Conservation (phyloP, 2,888 invertebrate genomes). For the Hedychridium roseum region DNA sequence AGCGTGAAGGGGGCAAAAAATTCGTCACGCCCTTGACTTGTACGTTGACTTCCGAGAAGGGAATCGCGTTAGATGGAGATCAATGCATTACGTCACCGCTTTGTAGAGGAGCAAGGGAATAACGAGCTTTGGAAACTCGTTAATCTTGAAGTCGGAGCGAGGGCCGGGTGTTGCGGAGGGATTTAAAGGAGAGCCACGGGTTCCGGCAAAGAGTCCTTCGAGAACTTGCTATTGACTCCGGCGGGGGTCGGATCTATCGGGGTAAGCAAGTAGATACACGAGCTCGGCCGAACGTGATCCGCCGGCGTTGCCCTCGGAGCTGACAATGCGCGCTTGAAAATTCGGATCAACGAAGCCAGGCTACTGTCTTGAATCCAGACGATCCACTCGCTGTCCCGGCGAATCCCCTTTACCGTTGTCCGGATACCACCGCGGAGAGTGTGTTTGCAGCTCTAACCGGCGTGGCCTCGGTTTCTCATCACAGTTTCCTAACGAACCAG, state of each 20-base stretch:
- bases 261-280: conserved; percentile 3
- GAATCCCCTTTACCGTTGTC: neutral
- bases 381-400: too few relatives aligned
- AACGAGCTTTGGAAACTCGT: too few relatives aligned
- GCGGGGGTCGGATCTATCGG: conserved; percentile 14
- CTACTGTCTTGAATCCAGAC: too few relatives aligned
- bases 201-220: conserved; percentile 29
- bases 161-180: conserved; percentile 12
- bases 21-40: too few relatives aligned
- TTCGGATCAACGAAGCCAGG: too few relatives aligned
- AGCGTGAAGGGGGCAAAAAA: too few relatives aligned
- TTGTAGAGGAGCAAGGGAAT: too few relatives aligned
- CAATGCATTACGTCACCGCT: too few relatives aligned
- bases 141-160: conserved; percentile 27
- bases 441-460: neutral
- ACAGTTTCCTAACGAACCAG: too few relatives aligned
- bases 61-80: too few relatives aligned
- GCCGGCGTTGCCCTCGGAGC: conserved; percentile 25
- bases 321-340: conserved; percentile 31
- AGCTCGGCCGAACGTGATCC: conserved; percentile 30
- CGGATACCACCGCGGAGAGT: neutral
- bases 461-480: too few relatives aligned
- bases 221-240: conserved; percentile 32
- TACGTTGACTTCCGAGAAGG: too few relatives aligned
- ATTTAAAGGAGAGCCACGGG: conserved; percentile 22